phyloP scores from a whole-genome alignment of 2,888 invertebrate genomes.

The Rhagium mordax region DNA sequence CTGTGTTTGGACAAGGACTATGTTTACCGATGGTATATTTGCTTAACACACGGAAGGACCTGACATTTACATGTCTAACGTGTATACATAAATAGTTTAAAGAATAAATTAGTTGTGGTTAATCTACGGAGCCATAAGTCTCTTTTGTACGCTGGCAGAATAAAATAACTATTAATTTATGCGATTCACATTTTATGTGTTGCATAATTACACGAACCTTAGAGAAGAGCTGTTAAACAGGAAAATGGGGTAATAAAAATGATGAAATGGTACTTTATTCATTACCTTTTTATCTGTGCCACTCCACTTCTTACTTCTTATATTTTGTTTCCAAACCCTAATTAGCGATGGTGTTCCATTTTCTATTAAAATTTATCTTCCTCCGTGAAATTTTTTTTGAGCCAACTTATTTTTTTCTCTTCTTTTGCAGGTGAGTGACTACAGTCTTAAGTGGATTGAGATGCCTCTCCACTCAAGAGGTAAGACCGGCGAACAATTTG shows the following conservation, averaged over 20 bases:
- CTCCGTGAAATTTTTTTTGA: not conserved
- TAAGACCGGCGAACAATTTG: not conserved
- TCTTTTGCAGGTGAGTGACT: constrained; percentile 34
- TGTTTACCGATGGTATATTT: constrained; percentile 66
- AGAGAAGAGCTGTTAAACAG: constrained; percentile 44
- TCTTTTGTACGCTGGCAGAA: constrained; percentile 53
- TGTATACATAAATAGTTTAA: constrained; percentile 51
- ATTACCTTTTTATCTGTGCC: constrained; percentile 44
- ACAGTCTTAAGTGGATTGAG: constrained; percentile 4
- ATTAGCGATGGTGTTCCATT: constrained; percentile 22
- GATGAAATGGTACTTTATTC: constrained; percentile 55
- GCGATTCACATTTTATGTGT: constrained; percentile 60
- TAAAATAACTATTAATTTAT: constrained; percentile 64
- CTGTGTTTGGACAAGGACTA: constrained; percentile 64
- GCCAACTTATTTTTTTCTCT: not conserved
- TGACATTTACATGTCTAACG: constrained; percentile 58
- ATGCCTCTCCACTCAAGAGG: constrained; percentile 23
- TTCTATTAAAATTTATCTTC: constrained; percentile 3
- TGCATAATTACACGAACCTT: constrained; percentile 60
- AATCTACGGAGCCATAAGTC: constrained; percentile 60
- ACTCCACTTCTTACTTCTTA: constrained; percentile 24
- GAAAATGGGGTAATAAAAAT: constrained; percentile 39
- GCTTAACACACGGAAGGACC: constrained; percentile 62
- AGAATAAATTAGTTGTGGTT: constrained; percentile 63
- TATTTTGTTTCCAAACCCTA: constrained; percentile 24